phyloP scores from a whole-genome alignment of 2,888 invertebrate species.

The Crossocerus cetratus region DNA sequence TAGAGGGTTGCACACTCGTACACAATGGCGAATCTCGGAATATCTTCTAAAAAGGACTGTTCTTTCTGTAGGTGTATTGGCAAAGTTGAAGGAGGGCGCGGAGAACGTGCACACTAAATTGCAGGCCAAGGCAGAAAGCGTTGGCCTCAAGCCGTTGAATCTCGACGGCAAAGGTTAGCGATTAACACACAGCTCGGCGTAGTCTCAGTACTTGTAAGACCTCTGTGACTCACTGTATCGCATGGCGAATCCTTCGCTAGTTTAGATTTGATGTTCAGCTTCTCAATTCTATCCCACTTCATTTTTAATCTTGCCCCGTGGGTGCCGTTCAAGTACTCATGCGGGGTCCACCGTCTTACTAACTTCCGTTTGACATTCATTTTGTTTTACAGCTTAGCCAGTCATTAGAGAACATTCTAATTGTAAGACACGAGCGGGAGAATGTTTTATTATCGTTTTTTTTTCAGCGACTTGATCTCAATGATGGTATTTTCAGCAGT shows the following conservation, averaged over 20 bases:
- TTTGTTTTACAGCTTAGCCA: too few species aligned
- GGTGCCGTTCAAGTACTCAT: too few species aligned
- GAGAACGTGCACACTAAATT: constrained; percentile 95
- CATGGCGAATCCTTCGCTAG: constrained; percentile 57
- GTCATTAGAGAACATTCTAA: too few species aligned
- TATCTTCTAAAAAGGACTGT: constrained; percentile 47
- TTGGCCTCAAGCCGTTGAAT: constrained; percentile 78
- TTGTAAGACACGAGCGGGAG: too few species aligned
- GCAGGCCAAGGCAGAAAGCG: constrained; percentile 94
- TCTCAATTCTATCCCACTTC: constrained; percentile 19
- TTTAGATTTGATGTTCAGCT: constrained; percentile 37
- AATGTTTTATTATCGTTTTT: too few species aligned
- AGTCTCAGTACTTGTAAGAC: constrained; percentile 31
- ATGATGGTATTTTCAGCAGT: too few species aligned
- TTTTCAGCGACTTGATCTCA: too few species aligned
- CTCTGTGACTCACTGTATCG: constrained; percentile 28
- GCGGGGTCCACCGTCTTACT: too few species aligned
- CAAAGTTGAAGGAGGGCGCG: constrained; percentile 97
- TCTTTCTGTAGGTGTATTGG: constrained; percentile 86
- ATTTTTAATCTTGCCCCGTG: background rate
- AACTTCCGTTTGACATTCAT: too few species aligned
- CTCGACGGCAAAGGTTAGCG: constrained; percentile 77
- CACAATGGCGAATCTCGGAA: background rate
- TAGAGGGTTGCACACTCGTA: constrained; percentile 26
- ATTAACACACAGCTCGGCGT: constrained; percentile 37